Conservation (phyloP, 2,113 vertebrate genomes). For the Myocastor coypus region DNA sequence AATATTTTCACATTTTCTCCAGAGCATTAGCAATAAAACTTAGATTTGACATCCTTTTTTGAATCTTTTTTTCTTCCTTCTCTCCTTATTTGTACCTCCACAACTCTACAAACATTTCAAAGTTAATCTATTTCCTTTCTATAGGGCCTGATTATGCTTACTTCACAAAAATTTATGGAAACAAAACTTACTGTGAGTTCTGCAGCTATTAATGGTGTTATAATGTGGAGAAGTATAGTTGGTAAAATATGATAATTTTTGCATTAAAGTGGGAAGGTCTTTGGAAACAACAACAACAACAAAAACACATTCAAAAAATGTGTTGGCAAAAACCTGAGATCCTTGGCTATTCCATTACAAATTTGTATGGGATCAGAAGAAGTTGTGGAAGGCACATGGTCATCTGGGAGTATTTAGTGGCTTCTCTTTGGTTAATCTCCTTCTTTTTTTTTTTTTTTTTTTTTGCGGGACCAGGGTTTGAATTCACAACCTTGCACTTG, state of each 20-base stretch:
- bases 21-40: background rate
- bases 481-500: too few relatives aligned
- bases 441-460: too few relatives aligned
- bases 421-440: background rate
- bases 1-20: background rate
- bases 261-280: background rate
- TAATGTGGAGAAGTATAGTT: background rate
- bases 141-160: background rate
- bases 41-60: background rate
- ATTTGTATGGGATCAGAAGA: background rate
- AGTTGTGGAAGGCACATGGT: background rate
- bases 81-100: background rate
- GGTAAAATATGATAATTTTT: conserved; percentile 7
- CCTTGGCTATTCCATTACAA: background rate
- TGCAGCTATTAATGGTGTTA: background rate
- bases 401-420: background rate
- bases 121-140: background rate
- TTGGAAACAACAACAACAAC: background rate
- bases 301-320: conserved; percentile 4
- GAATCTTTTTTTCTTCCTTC: background rate
- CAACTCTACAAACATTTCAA: background rate
- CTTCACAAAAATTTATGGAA: conserved; percentile 42
- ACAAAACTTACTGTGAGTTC: background rate
- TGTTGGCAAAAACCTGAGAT: background rate
- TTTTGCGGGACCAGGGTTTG: too few relatives aligned